Evolutionary conservation across 1,140 invertebrate species (phyloP).

Genomic region (Bombus waltoni): DNA sequence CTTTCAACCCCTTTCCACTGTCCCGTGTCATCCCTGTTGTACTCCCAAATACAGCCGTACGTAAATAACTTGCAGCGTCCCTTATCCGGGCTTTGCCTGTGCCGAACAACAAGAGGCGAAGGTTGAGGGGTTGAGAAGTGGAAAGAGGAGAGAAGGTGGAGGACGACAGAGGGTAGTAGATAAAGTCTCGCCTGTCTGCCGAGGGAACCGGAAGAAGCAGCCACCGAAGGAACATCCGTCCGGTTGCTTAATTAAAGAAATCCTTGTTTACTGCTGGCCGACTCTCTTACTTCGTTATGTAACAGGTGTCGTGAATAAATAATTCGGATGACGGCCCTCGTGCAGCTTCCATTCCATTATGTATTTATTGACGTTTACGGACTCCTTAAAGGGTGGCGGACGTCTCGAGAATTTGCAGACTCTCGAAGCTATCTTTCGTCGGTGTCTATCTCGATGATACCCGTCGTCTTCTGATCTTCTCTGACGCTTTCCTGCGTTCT

Average conservation of each 20-base stretch:
- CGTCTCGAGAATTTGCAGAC: not conserved
- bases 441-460: too few relatives aligned
- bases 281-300: slow-evolving; percentile 25
- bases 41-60: slow-evolving; percentile 47
- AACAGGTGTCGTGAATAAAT: slow-evolving; percentile 64
- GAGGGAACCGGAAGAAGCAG: not conserved
- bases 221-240: slow-evolving; percentile 23
- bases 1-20: slow-evolving; percentile 18
- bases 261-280: slow-evolving; percentile 58
- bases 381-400: not conserved
- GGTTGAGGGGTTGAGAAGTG: not conserved
- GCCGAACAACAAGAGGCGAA: slow-evolving; percentile 31
- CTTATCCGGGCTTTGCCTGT: slow-evolving; percentile 35
- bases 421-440: too few relatives aligned
- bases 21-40: slow-evolving; percentile 43
- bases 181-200: slow-evolving; percentile 47
- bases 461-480: too few relatives aligned
- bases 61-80: slow-evolving; percentile 61
- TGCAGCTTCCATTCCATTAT: not conserved
- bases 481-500: too few relatives aligned
- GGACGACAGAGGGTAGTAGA: slow-evolving; percentile 41
- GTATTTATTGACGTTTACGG: slow-evolving; percentile 45
- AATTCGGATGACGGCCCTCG: slow-evolving; percentile 32
- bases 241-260: slow-evolving; percentile 65
- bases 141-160: not conserved